A percentile compares a stretch with the other conserved stretches of the same genome.
These are phyloP conservation scores for Phymorhynchus buccinoides DNA, from an alignment of 1,140 invertebrate species.

Conservation along the genomic window DNA sequence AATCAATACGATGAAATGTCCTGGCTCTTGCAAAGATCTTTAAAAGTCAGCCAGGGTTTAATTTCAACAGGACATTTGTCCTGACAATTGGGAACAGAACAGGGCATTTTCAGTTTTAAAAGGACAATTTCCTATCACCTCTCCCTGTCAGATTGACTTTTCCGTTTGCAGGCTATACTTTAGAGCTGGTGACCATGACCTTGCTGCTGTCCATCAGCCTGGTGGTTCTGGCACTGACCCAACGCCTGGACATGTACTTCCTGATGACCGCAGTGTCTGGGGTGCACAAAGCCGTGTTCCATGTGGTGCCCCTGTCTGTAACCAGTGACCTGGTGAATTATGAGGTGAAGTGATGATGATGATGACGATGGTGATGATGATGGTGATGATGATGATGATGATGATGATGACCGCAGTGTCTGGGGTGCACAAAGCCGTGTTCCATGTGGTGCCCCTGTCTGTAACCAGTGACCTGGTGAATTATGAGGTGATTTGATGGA, in stretches of 20 bases:
- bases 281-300: neutral
- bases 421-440: neutral
- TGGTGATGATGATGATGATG: too few relatives aligned
- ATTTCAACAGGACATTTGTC: too few relatives aligned
- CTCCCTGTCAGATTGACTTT: too few relatives aligned
- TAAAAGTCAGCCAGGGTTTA: too few relatives aligned
- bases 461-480: neutral
- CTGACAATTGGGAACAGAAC: too few relatives aligned
- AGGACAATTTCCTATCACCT: too few relatives aligned
- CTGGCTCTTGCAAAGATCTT: too few relatives aligned
- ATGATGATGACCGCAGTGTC: neutral
- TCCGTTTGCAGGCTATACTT: neutral
- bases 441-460: neutral
- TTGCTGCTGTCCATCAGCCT: neutral
- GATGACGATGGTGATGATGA: neutral
- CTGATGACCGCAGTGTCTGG: neutral
- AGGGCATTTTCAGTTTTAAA: too few relatives aligned
- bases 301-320: neutral
- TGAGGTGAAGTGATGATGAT: neutral
- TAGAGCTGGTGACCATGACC: neutral
- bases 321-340: neutral
- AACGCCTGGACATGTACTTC: constrained; percentile 7
- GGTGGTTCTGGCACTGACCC: neutral
- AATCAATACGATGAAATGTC: too few relatives aligned
- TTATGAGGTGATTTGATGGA: neutral